phyloP scores from a whole-genome alignment of 1,140 invertebrate species.

The Eueides isabella region DNA sequence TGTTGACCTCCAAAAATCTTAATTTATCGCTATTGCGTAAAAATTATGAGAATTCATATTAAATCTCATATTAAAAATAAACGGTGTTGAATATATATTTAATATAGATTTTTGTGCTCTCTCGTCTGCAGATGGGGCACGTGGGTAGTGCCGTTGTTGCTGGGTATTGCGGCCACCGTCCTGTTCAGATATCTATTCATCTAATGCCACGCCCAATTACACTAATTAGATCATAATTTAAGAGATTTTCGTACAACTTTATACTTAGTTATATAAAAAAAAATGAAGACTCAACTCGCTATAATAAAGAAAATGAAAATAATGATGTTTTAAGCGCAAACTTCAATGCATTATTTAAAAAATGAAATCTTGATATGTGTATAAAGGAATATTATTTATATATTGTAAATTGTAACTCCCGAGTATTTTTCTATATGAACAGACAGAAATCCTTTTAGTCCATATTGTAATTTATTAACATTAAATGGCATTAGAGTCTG shows the following conservation, averaged over 20 bases:
- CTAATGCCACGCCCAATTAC: slow-evolving; percentile 42
- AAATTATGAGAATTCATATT: too few species aligned
- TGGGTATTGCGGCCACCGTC: slow-evolving; percentile 69
- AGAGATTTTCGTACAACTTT: slow-evolving; percentile 5
- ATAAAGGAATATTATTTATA: background rate
- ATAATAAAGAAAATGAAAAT: background rate
- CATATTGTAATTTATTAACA: background rate
- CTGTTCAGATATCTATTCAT: slow-evolving; percentile 73
- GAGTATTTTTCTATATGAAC: background rate
- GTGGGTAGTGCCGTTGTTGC: slow-evolving; percentile 68
- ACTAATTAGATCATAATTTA: background rate
- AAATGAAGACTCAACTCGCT: background rate
- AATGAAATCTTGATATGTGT: background rate
- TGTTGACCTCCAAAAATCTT: too few species aligned
- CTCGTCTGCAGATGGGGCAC: slow-evolving; percentile 60
- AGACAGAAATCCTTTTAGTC: background rate
- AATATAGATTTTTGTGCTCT: slow-evolving; percentile 14
- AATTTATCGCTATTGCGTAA: too few species aligned
- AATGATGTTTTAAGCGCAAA: background rate
- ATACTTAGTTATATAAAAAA: background rate
- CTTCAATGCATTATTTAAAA: background rate
- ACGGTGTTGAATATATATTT: background rate
- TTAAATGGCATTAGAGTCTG: background rate
- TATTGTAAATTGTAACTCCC: background rate
- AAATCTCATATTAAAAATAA: background rate